A percentile compares a stretch with the other conserved stretches of the same genome.
Conservation (phyloP, 2,888 invertebrate genomes). For the Drosophila mettleri region DNA sequence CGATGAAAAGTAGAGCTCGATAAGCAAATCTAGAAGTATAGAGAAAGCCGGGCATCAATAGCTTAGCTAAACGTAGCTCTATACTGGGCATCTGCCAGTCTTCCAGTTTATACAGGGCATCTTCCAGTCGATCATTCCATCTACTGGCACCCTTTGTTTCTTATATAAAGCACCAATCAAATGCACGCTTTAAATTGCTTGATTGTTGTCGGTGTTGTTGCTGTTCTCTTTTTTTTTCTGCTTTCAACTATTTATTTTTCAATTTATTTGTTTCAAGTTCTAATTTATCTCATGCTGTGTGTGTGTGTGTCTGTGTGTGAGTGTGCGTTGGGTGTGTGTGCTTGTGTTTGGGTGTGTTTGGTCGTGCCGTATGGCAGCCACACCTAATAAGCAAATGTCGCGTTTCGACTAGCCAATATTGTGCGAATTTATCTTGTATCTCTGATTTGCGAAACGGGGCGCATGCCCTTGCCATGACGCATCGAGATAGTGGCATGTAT, state of each 20-base stretch:
- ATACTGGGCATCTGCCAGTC: neutral
- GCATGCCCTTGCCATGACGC: constrained; percentile 31
- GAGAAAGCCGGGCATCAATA: too few relatives aligned
- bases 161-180: constrained; percentile 20
- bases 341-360: constrained; percentile 36
- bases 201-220: constrained; percentile 52
- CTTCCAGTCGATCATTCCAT: neutral
- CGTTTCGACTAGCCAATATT: constrained; percentile 41
- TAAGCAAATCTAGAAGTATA: neutral
- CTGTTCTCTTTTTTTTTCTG: constrained; percentile 20
- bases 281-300: constrained; percentile 66
- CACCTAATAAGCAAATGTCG: constrained; percentile 56
- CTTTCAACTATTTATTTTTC: constrained; percentile 48
- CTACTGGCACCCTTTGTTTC: neutral
- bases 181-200: constrained; percentile 49
- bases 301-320: constrained; percentile 17
- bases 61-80: neutral
- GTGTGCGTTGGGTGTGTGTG: constrained; percentile 51
- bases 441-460: constrained; percentile 18
- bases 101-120: neutral
- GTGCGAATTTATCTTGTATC: constrained; percentile 43
- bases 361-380: constrained; percentile 60
- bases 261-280: constrained; percentile 78
- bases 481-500: constrained; percentile 12
- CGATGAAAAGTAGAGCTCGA: too few relatives aligned